phyloP scores from a whole-genome alignment of 1,140 invertebrate species.

The Lethrus apterus region DNA sequence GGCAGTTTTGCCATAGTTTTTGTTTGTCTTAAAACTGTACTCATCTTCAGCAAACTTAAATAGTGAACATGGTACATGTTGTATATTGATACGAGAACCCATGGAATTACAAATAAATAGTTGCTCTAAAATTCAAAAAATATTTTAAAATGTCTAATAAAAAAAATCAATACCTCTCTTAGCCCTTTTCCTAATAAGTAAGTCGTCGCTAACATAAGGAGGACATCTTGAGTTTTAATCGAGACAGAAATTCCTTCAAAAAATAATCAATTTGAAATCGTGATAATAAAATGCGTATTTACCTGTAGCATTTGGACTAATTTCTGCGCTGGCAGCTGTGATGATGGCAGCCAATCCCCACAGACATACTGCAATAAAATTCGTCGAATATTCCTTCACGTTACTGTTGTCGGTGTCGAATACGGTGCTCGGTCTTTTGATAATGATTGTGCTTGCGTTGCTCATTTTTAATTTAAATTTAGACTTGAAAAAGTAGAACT shows the following conservation, averaged over 20 bases:
- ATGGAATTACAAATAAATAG: conserved; percentile 14
- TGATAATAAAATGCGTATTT: not conserved
- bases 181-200: conserved; percentile 7
- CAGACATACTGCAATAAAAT: conserved; percentile 11
- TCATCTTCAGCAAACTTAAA: conserved; percentile 11
- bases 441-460: conserved; percentile 7
- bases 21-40: conserved; percentile 4
- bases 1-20: conserved; percentile 10
- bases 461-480: conserved; percentile 14
- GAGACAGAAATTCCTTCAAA: conserved; percentile 13
- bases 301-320: conserved; percentile 11
- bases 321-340: conserved; percentile 6
- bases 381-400: conserved; percentile 4
- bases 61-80: conserved; percentile 17
- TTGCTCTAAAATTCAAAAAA: conserved; percentile 11
- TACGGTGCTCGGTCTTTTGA: conserved; percentile 4
- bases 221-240: conserved; percentile 13
- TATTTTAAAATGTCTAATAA: not conserved
- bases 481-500: not conserved
- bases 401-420: not conserved
- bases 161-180: conserved; percentile 9
- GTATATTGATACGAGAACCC: conserved; percentile 11
- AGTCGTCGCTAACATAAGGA: conserved; percentile 12
- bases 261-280: not conserved
- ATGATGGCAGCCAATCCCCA: conserved; percentile 14